phyloP scores from a whole-genome alignment of 2,113 vertebrate genomes.

The Danio rerio region GRCz12tu NC_133191.1:36732001-36732500 shows the following conservation, averaged over 20 bases:
- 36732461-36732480: slow-evolving; percentile 77
- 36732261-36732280: too few relatives aligned
- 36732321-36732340: neutral
- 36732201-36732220: too few relatives aligned
- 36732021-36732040: neutral
- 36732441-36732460: slow-evolving; percentile 69
- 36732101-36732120: neutral
- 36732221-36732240: too few relatives aligned
- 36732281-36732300: too few relatives aligned
- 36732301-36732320: too few relatives aligned
- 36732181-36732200: too few relatives aligned
- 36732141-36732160: neutral
- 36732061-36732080: too few relatives aligned
- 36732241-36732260: too few relatives aligned
- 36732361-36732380: neutral
- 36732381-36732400: neutral
- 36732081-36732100: neutral
- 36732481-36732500: slow-evolving; percentile 78
- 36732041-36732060: neutral
- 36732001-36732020: neutral
- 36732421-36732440: slow-evolving; percentile 62
- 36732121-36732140: neutral
- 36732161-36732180: neutral
- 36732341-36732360: neutral
- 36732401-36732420: slow-evolving; percentile 51